These are phyloP conservation scores for Amazona finschi DNA, from an alignment of 2,797 vertebrate genomes.

Conservation along the genomic window DNA sequence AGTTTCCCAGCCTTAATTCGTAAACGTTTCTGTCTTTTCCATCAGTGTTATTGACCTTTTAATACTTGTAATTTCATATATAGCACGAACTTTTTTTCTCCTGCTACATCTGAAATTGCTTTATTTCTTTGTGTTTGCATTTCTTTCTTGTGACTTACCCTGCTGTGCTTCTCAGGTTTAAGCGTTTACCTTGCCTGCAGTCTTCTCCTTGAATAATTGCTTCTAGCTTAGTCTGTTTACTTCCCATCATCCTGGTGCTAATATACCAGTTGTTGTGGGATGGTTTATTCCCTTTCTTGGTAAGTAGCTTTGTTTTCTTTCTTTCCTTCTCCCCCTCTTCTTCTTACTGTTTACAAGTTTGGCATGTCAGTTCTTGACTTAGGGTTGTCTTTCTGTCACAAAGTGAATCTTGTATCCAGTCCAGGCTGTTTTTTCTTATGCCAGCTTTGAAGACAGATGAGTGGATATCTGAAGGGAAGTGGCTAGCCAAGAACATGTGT, in stretches of 20 bases:
- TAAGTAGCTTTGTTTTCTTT: not conserved
- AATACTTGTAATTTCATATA: not conserved
- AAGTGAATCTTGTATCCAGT: not conserved
- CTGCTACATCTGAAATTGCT: not conserved
- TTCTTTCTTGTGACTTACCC: not conserved
- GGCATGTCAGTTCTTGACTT: not conserved
- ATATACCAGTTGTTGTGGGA: not conserved
- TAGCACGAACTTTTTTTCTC: not conserved
- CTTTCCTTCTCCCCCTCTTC: not conserved
- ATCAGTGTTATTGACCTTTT: not conserved
- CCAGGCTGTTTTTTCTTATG: not conserved
- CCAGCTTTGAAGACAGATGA: not conserved
- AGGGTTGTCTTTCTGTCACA: not conserved
- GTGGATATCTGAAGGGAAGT: not conserved
- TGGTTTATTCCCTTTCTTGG: not conserved
- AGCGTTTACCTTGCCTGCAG: not conserved
- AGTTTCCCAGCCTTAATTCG: not conserved
- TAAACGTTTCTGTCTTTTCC: not conserved
- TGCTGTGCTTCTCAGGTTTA: not conserved
- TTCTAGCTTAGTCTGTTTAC: not conserved
- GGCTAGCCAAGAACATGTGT: not conserved
- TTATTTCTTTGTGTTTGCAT: not conserved
- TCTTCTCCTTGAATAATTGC: not conserved
- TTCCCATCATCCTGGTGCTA: not conserved
- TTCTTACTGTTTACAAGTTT: not conserved